These are phyloP conservation scores for Axis porcinus DNA, from an alignment of 2,113 vertebrate genomes.

Conservation along the genomic window DNA sequence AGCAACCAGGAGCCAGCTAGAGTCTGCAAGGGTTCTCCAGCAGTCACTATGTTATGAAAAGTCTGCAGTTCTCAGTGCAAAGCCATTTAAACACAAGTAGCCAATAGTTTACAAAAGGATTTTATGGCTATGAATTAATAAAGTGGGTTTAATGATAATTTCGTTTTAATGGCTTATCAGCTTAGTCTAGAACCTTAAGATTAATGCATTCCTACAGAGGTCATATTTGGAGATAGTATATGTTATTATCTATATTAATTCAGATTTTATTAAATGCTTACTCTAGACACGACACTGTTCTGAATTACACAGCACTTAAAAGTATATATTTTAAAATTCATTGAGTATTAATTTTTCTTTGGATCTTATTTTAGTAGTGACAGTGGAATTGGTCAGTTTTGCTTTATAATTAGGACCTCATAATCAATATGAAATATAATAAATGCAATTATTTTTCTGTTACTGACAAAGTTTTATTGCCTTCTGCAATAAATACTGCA, in stretches of 20 bases:
- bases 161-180: background rate
- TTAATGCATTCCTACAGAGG: background rate
- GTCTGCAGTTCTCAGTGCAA: background rate
- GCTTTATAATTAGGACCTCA: background rate
- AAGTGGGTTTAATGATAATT: background rate
- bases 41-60: background rate
- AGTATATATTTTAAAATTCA: background rate
- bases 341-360: background rate
- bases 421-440: background rate
- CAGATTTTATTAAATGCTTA: background rate
- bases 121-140: background rate
- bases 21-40: background rate
- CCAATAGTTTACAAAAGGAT: background rate
- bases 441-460: background rate
- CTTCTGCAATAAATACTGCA: background rate
- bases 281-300: background rate
- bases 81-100: background rate
- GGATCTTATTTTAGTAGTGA: background rate
- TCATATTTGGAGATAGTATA: background rate
- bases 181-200: background rate
- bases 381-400: background rate
- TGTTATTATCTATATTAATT: background rate
- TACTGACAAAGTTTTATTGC: background rate
- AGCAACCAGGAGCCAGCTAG: background rate
- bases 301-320: background rate